These are phyloP conservation scores for Apomyelois bistriatella DNA, from an alignment of 2,888 invertebrate species.

Conservation along the genomic window DNA sequence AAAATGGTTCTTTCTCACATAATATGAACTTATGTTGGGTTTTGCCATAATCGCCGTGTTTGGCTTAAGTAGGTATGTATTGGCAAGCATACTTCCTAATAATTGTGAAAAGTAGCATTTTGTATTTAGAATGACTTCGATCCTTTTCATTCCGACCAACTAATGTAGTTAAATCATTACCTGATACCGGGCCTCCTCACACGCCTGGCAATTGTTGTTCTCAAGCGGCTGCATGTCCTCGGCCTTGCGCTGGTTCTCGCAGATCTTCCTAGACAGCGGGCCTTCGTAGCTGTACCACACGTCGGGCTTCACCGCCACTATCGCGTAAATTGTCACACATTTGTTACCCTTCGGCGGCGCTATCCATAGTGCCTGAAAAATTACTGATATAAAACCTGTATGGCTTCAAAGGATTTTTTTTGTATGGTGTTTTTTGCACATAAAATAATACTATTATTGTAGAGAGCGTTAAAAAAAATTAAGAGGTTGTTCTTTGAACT, in stretches of 20 bases:
- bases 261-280: slow-evolving; percentile 55
- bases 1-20: too few species aligned
- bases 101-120: too few species aligned
- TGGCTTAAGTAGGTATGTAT: too few species aligned
- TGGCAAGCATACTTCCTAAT: too few species aligned
- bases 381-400: neutral
- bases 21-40: too few species aligned
- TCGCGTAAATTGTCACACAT: slow-evolving; percentile 63
- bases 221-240: slow-evolving; percentile 64
- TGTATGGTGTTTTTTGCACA: too few species aligned
- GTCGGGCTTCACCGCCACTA: slow-evolving; percentile 58
- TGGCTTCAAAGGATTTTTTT: neutral
- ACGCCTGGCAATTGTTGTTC: slow-evolving; percentile 54
- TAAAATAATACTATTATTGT: too few species aligned
- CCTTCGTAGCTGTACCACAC: slow-evolving; percentile 65
- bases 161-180: slow-evolving; percentile 27
- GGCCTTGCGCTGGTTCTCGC: slow-evolving; percentile 60
- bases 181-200: slow-evolving; percentile 66
- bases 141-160: too few species aligned
- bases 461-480: too few species aligned
- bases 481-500: too few species aligned
- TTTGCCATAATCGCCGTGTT: too few species aligned
- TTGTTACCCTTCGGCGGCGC: slow-evolving; percentile 60
- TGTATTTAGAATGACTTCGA: too few species aligned
- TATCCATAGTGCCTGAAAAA: slow-evolving; percentile 52